Base-by-base conservation (phyloP, 2,113 vertebrate species). In the Callipepla californica region DNA sequence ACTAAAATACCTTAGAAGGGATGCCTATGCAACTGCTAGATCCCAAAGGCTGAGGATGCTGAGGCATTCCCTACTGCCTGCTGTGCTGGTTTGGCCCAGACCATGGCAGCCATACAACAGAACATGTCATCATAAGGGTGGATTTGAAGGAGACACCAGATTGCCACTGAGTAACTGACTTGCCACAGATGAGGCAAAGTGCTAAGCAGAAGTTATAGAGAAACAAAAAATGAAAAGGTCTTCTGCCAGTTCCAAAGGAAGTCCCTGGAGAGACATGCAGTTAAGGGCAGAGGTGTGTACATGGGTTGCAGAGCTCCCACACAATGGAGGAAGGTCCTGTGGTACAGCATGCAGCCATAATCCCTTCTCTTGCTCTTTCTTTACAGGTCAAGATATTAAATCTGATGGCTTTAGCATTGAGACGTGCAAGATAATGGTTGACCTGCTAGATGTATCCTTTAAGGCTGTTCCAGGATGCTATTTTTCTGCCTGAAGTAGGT, bases 401-500 rank as follows among this genome's bases (percentile, higher is more conserved):
- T 98, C 98, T 6, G 97, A 99, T n/a, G 99, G 99, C 90, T 99
- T 99, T 94, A 99, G 97, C 91, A 96, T 98, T 1, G 98, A 99
- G 83, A 99, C 99, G 0, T 98, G 98, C 85, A 98, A 98, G 80
- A 98, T 98, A 62, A 99, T 99, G 92, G 97, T 99, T 57, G 98
- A 98, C 90, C 98, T 99, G 51, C 90, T 99, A 34, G 99, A 99
- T 67, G 99, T 99, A 99, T 99, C 99, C 97, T 98, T 97, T 66
- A 26, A 19, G 6, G n/a, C 18, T 61, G 6, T 30, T 80, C 34
- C 47, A 58, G 45, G 51, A 6, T 25, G 7, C 4, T 68, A 14
- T 7, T 84, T 16, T 63, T 53, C 65, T 89, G 48, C 15, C 57
- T 51, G 57, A 22, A 73, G 85, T 12, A 66, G 79, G n/a, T 3